A percentile compares a stretch with the other conserved stretches of the same genome.
These are phyloP conservation scores for Gari tellinella DNA, from an alignment of 2,888 invertebrate species.

Conservation along the genomic window DNA sequence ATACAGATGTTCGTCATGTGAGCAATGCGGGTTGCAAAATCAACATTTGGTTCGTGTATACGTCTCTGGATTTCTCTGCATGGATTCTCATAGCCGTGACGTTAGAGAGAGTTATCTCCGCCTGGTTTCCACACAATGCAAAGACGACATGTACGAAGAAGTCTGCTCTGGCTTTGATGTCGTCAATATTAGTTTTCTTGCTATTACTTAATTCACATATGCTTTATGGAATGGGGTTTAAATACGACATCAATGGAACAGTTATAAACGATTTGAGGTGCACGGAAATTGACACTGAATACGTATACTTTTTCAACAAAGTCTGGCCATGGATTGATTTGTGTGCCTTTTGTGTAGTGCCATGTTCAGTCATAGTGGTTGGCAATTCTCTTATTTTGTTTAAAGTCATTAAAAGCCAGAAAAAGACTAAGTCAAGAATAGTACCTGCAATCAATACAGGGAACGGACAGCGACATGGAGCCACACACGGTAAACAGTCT, in stretches of 20 bases:
- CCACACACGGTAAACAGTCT: conserved; percentile 38
- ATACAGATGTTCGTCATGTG: conserved; percentile 63
- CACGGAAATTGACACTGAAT: conserved; percentile 31
- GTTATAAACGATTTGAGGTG: conserved; percentile 39
- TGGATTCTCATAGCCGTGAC: conserved; percentile 80
- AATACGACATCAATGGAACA: conserved; percentile 5
- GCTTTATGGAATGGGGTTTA: conserved; percentile 62
- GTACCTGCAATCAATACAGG: conserved; percentile 8
- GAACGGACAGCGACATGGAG: not conserved
- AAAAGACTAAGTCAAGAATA: conserved; percentile 31
- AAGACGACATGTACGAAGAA: conserved; percentile 61
- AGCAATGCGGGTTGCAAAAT: conserved; percentile 64
- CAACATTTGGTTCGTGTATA: conserved; percentile 72
- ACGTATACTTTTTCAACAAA: conserved; percentile 49
- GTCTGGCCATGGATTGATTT: conserved; percentile 79
- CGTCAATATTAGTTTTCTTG: conserved; percentile 48
- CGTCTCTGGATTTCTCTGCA: conserved; percentile 71
- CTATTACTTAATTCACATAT: conserved; percentile 68
- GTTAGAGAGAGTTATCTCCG: conserved; percentile 72
- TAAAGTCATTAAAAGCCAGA: conserved; percentile 61
- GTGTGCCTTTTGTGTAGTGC: conserved; percentile 71
- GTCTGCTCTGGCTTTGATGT: conserved; percentile 48
- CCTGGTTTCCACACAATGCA: conserved; percentile 71
- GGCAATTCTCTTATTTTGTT: conserved; percentile 73
- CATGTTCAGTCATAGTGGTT: conserved; percentile 68